A percentile compares a stretch with the other conserved stretches of the same genome.
Conservation (phyloP, 2,888 invertebrate genomes). For the Ormyrus pomaceus region DNA sequence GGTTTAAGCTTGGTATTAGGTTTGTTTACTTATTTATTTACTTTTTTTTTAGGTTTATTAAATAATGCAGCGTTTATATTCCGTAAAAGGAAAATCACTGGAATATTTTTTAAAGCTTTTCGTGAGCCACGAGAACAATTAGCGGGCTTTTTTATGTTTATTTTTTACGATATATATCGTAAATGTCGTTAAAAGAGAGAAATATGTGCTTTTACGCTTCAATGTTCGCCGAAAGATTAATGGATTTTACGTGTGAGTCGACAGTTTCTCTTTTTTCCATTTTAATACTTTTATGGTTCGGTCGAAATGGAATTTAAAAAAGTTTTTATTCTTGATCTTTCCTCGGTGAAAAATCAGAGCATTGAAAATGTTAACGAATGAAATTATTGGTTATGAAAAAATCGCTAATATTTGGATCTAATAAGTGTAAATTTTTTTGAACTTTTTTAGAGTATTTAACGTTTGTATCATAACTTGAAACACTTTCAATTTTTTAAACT, state of each 20-base stretch:
- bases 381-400: too few species aligned
- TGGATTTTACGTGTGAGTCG: conserved; percentile 41
- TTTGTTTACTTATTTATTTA: too few species aligned
- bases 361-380: too few species aligned
- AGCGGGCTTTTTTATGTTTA: conserved; percentile 26
- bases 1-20: too few species aligned
- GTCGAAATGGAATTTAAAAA: conserved; percentile 7
- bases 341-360: background rate
- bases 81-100: background rate
- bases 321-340: background rate
- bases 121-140: conserved; percentile 4
- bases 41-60: too few species aligned
- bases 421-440: too few species aligned
- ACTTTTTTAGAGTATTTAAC: too few species aligned
- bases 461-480: too few species aligned
- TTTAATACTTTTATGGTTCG: conserved; percentile 33
- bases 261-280: conserved; percentile 21
- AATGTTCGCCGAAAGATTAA: conserved; percentile 44
- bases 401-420: too few species aligned
- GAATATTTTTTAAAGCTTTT: background rate
- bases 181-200: conserved; percentile 26
- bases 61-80: background rate
- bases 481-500: too few species aligned
- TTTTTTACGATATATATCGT: conserved; percentile 33
- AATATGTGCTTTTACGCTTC: conserved; percentile 44